A percentile compares a stretch with the other conserved stretches of the same genome.
These are phyloP conservation scores for Drosophila birchii DNA, from an alignment of 2,888 invertebrate genomes.

Conservation along the genomic window DNA sequence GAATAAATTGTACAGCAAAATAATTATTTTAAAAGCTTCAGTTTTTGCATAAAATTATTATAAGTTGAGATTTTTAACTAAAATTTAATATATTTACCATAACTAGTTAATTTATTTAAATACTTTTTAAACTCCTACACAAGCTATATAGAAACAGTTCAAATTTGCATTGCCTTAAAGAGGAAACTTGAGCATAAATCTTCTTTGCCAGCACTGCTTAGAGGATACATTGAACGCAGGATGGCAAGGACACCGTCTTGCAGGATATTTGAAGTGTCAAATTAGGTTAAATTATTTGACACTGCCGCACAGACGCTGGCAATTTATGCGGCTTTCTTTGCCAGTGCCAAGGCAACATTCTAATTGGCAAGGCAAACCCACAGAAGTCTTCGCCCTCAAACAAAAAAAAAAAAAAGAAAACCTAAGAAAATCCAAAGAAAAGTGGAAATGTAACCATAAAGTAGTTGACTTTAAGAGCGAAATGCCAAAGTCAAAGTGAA, in stretches of 20 bases:
- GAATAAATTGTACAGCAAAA: background rate
- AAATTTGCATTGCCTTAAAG: background rate
- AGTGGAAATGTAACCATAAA: constrained; percentile 58
- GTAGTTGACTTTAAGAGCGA: constrained; percentile 64
- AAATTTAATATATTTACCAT: background rate
- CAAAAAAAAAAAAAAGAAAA: constrained; percentile 11
- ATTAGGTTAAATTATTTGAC: constrained; percentile 83
- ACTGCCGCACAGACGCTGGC: constrained; percentile 60
- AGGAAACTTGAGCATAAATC: background rate
- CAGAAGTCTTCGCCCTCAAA: background rate
- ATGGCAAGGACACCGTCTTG: constrained; percentile 12
- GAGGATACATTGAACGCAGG: background rate
- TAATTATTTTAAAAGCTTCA: background rate
- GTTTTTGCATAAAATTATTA: background rate
- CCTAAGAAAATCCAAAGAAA: constrained; percentile 1
- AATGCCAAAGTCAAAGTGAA: constrained; percentile 44
- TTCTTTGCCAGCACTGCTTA: background rate
- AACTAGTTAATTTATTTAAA: no score
- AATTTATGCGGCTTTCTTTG: constrained; percentile 66
- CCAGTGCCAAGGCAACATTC: constrained; percentile 55
- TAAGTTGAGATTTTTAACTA: background rate
- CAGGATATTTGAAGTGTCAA: constrained; percentile 77
- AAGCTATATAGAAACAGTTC: background rate
- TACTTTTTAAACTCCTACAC: background rate
- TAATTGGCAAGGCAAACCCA: constrained; percentile 59